phyloP scores from a whole-genome alignment of 1,140 invertebrate genomes.

The Aricia agestis region DNA sequence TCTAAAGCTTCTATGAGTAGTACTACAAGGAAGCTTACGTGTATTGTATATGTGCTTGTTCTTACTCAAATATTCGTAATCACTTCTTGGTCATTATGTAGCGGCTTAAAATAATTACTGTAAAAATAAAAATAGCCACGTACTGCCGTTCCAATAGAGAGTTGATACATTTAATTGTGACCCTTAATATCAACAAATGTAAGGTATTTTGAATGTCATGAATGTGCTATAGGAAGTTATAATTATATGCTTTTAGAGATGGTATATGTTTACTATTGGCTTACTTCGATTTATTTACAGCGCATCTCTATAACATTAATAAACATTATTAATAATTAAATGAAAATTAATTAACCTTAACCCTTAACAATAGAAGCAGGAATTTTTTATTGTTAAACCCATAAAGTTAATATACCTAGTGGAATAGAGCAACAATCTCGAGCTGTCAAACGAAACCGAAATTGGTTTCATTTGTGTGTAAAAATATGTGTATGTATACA shows the following conservation, averaged over 20 bases:
- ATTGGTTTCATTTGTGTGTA: too few species aligned
- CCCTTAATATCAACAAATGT: not conserved
- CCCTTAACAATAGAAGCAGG: too few species aligned
- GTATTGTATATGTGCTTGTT: not conserved
- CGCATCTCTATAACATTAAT: not conserved
- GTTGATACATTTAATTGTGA: not conserved
- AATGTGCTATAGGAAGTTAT: not conserved
- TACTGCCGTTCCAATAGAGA: not conserved
- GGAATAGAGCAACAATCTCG: too few species aligned
- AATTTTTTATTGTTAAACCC: too few species aligned
- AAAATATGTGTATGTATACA: too few species aligned
- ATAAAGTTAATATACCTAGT: too few species aligned
- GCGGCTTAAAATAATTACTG: constrained; percentile 14
- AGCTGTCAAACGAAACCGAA: too few species aligned
- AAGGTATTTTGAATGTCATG: not conserved
- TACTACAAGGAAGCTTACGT: not conserved
- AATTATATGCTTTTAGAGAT: not conserved
- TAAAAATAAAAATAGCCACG: not conserved
- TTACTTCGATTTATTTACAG: not conserved
- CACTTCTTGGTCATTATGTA: constrained; percentile 1
- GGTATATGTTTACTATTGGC: not conserved
- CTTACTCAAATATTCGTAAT: not conserved
- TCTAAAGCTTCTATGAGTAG: not conserved
- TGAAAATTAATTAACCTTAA: too few species aligned
- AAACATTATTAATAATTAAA: too few species aligned